Evolutionary conservation across 2,797 vertebrate species (phyloP), one percentile per base, ranked within the genome.

Genomic region (Enteromius anoplus): DNA sequence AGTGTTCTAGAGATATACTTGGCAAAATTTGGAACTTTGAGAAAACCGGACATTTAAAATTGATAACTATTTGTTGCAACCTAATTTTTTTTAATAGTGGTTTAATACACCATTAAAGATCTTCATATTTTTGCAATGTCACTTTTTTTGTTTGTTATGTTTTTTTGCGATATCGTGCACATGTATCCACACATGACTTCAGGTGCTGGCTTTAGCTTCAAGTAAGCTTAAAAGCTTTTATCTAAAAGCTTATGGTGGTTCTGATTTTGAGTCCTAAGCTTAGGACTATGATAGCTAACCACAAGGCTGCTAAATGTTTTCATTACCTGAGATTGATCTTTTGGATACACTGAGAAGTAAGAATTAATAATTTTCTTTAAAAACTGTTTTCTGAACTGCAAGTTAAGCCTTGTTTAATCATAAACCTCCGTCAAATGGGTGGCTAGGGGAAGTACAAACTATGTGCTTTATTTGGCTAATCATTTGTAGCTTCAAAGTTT

Each of bases 221-320:
- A 68, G 32, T 45, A 32, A 17, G 47, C 47, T 53, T 62, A 34
- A 53, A 55, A 40, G 9, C 34, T 23, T 68, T 76, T 32, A 58
- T 69, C 62, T 58, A 40, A 76, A 51, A 78, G 29, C 11, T 68
- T 4, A 26, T 68, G 11, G 42, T 78, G 45, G 77, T 68, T 66
- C 6, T 79, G 21, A 37, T 78, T 62, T 77, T 66, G 64, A 53
- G 65, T 69, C 47, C 49, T 29, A 66, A 26, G 10, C 1, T 23
- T 69, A 53, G 64, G 42, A 0, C 47, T 26, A 40, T 69, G 65
- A 80, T 29, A 0, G 47, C 32, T 62, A 19, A 19, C 26, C 40
- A 78, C 75, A 34, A 49, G 3, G 73, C 73, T 76, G 53, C 73
- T 76, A 58, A 76, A 42, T 32, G 15, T 49, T 32, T 65, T 65